phyloP scores from a whole-genome alignment of 2,797 vertebrate species.

The Enteromius afrohamiltoni region DNA sequence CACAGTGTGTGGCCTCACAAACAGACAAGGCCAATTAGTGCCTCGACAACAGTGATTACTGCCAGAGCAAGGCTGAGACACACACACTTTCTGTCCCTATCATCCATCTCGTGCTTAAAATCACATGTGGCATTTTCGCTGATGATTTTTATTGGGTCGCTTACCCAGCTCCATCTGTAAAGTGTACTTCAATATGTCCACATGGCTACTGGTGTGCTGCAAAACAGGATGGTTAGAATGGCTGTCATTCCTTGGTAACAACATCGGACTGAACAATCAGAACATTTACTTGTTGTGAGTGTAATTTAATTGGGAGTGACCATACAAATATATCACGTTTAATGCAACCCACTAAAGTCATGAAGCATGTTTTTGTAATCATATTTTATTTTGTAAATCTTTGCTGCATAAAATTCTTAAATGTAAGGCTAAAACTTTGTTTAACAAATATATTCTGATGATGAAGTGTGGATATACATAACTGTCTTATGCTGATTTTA shows the following conservation, averaged over 20 bases:
- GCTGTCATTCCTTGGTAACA: conserved; percentile 14
- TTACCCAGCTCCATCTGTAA: conserved; percentile 46
- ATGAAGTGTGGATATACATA: background rate
- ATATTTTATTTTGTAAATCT: background rate
- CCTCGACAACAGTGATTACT: conserved; percentile 47
- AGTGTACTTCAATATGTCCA: conserved; percentile 34
- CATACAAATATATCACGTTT: background rate
- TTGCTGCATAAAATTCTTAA: too few relatives aligned
- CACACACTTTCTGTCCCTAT: conserved; percentile 26
- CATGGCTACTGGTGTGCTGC: conserved; percentile 28
- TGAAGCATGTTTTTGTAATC: background rate
- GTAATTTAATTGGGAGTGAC: background rate
- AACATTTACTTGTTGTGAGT: background rate
- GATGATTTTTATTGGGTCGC: conserved; percentile 45
- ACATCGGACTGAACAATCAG: conserved; percentile 11
- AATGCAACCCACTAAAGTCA: background rate
- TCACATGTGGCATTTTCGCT: conserved; percentile 48
- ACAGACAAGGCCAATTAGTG: conserved; percentile 50
- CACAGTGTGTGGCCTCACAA: conserved; percentile 44
- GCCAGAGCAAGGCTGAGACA: conserved; percentile 32
- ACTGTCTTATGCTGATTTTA: background rate
- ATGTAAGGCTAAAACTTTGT: background rate
- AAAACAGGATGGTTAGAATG: conserved; percentile 32
- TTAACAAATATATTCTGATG: background rate
- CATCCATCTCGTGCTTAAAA: conserved; percentile 46